phyloP scores from a whole-genome alignment of 2,113 vertebrate genomes.

The Prolemur simus region DNA sequence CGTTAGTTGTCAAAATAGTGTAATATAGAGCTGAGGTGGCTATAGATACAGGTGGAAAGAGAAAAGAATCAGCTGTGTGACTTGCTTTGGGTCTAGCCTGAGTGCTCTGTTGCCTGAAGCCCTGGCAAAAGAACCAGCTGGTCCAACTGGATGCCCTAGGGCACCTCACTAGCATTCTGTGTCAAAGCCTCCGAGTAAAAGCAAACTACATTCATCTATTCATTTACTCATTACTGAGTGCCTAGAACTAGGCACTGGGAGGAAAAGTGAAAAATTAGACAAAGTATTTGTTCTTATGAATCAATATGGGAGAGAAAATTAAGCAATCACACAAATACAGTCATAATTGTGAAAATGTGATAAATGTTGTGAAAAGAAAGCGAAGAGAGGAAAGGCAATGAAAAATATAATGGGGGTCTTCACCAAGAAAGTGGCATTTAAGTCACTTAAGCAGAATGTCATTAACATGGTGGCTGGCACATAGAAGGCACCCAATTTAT shows the following conservation, averaged over 20 bases:
- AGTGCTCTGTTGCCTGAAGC: neutral
- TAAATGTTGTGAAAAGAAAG: neutral
- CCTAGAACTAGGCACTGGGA: neutral
- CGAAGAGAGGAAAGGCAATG: neutral
- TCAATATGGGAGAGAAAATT: neutral
- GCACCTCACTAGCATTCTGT: neutral
- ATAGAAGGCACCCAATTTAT: neutral
- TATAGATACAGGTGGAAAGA: neutral
- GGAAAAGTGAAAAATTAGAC: neutral
- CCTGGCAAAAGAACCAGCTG: neutral
- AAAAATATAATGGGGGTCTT: neutral
- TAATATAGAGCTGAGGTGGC: neutral
- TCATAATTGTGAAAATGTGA: neutral
- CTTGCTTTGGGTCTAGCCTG: neutral
- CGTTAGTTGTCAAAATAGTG: neutral
- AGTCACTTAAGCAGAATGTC: neutral
- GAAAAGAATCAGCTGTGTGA: neutral
- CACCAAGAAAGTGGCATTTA: neutral
- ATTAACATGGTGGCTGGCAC: neutral
- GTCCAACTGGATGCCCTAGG: neutral
- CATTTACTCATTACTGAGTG: neutral
- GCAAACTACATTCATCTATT: neutral
- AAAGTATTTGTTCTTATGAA: neutral
- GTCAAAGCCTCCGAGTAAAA: neutral
- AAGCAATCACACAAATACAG: neutral